phyloP scores from a whole-genome alignment of 2,888 invertebrate genomes.

The Melanostoma mellinum region DNA sequence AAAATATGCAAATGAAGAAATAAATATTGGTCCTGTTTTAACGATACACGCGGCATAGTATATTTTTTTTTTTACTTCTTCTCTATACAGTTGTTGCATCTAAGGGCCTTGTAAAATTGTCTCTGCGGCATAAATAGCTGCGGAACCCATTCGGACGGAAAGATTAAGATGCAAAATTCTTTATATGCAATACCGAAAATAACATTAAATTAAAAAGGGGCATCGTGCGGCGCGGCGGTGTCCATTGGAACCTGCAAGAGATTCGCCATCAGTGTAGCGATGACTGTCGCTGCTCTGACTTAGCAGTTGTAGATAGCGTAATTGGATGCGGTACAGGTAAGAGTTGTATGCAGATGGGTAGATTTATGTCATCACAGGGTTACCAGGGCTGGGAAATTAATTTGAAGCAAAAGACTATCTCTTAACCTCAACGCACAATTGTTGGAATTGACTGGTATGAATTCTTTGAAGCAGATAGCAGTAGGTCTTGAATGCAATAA shows the following conservation, averaged over 20 bases:
- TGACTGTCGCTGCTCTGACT: conserved; percentile 41
- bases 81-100: conserved; percentile 38
- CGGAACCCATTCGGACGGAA: conserved; percentile 69
- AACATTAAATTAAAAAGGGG: conserved; percentile 82
- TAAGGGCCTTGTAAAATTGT: conserved; percentile 56
- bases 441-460: too few relatives aligned
- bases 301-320: conserved; percentile 69
- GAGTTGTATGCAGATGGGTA: conserved; percentile 60
- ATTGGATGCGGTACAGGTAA: conserved; percentile 62
- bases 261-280: conserved; percentile 24
- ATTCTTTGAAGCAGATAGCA: too few relatives aligned
- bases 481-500: too few relatives aligned
- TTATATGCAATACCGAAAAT: conserved; percentile 82
- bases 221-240: conserved; percentile 72
- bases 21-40: conserved; percentile 80
- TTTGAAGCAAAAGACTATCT: background rate
- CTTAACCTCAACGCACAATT: too few relatives aligned
- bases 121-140: conserved; percentile 65
- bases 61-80: background rate
- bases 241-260: conserved; percentile 29
- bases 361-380: conserved; percentile 53
- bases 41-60: conserved; percentile 12
- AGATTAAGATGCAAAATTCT: conserved; percentile 82
- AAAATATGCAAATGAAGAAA: conserved; percentile 83
- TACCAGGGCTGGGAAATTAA: conserved; percentile 13